A percentile compares a stretch with the other conserved stretches of the same genome.
Evolutionary conservation across 2,888 invertebrate species (phyloP).

Genomic region (Pristionchus fissidentatus): DNA sequence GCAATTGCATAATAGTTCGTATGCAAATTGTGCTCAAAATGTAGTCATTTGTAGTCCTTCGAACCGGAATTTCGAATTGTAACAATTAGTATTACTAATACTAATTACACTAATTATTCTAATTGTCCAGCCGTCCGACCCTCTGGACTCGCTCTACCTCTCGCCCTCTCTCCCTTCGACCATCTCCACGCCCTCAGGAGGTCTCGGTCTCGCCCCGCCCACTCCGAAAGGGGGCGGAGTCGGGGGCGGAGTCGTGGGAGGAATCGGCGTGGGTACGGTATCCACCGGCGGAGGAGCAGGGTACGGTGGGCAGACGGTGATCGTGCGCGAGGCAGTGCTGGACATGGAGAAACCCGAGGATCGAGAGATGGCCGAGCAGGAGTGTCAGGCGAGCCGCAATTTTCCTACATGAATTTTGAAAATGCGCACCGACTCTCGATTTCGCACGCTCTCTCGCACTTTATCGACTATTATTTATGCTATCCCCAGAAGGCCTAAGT

Average conservation of each 20-base stretch:
- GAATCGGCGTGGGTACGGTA: background rate
- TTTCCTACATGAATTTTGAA: background rate
- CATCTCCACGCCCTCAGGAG: background rate
- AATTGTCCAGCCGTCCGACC: background rate
- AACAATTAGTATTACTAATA: no score
- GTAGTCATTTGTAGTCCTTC: no score
- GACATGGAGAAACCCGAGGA: conserved; percentile 40
- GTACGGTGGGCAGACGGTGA: background rate
- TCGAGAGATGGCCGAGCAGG: conserved; percentile 30
- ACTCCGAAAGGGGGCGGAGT: background rate
- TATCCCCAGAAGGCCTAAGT: no score
- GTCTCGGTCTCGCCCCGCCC: background rate
- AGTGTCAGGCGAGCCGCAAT: conserved; percentile 1
- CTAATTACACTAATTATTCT: no score
- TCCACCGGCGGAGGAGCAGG: background rate
- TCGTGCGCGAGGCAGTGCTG: conserved; percentile 15
- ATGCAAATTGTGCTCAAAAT: no score
- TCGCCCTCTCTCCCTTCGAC: conserved; percentile 25
- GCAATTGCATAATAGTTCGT: no score
- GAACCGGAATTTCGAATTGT: no score
- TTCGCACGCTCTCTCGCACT: no score
- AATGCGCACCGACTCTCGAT: no score
- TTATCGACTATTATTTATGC: no score
- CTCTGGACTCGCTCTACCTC: conserved; percentile 33
- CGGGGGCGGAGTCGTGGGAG: background rate